Evolutionary conservation across 2,113 vertebrate genomes (phyloP), one percentile per base, ranked within the genome.

Genomic region (Semnornis frantzii): DNA sequence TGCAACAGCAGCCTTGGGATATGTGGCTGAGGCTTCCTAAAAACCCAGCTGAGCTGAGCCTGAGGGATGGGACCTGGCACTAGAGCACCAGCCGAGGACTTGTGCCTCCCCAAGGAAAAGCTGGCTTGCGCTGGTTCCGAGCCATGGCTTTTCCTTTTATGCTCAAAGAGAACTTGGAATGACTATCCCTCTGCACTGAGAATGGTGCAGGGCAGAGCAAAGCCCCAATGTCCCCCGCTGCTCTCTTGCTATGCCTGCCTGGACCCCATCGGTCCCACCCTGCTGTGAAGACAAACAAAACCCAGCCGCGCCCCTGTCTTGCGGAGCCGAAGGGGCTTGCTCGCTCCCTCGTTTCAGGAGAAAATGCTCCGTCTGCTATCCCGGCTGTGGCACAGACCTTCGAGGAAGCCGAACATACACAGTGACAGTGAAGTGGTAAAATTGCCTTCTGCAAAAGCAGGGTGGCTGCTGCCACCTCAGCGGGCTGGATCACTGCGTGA

Each of bases 391-490:
- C 95, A 95, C 18, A 81, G 69, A 88, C 64, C 10, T 93, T 46
- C 4, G 6, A 94, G 95, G 85, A 92, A 96, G 93, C 90, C 34
- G 79, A 90, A 75, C 46, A 33, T 27, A 85, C 7, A 13, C 66
- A 92, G 92, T 87, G 97, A 97, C 95, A 97, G 97, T 90, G 93
- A 97, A 97, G 97, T 94, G 97, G 97, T 96, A 97, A 96, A 91
- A 97, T 96, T 93, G 97, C 97, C 95, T 92, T 59, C 68, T 94
- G 96, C 89, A 94, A 84, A 92, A 92, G 95, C 92, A 87, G 79
- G 12, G 88, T 50, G 87, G 80, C 74, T 74, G 65, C 85, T 78
- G 83, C 90, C 90, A 87, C 95, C 92, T 92, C 89, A 17, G 79
- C 17, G 15, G 91, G 90, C 77, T 76, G 57, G 74, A 97, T 97